phyloP scores from a whole-genome alignment of 2,888 invertebrate species.

The Drosophila koepferae region DNA sequence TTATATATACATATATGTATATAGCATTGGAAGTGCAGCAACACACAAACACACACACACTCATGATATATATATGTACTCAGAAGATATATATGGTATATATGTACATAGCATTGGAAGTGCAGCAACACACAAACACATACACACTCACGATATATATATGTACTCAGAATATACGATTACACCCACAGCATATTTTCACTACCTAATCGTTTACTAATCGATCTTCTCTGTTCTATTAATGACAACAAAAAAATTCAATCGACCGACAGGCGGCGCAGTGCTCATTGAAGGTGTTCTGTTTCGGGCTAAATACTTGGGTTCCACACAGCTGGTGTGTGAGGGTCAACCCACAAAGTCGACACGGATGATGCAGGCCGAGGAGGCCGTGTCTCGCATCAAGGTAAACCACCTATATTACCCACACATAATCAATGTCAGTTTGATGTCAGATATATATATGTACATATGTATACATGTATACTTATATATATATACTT shows the following conservation, averaged over 20 bases:
- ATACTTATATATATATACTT: no score
- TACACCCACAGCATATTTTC: not conserved
- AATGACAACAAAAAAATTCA: constrained; percentile 7
- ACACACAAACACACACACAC: no score
- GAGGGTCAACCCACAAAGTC: constrained; percentile 99
- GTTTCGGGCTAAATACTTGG: constrained; percentile 98
- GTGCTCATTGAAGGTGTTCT: constrained; percentile 99
- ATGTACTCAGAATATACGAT: not conserved
- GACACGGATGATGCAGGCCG: constrained; percentile 99
- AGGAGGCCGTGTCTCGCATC: constrained; percentile 99
- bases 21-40: no score
- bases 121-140: not conserved
- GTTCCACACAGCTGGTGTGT: constrained; percentile 98
- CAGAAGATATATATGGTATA: no score
- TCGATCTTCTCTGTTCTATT: constrained; percentile 34
- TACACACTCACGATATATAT: not conserved
- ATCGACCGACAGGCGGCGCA: constrained; percentile 86
- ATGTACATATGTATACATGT: no score
- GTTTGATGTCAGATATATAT: no score
- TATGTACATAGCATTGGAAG: not conserved
- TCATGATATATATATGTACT: no score
- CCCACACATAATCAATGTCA: no score
- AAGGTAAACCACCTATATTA: constrained; percentile 92
- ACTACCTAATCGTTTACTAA: no score
- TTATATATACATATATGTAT: no score